A percentile compares a stretch with the other conserved stretches of the same genome.
Conservation (phyloP, 2,113 vertebrate genomes). For the Catagonus wagneri region DNA sequence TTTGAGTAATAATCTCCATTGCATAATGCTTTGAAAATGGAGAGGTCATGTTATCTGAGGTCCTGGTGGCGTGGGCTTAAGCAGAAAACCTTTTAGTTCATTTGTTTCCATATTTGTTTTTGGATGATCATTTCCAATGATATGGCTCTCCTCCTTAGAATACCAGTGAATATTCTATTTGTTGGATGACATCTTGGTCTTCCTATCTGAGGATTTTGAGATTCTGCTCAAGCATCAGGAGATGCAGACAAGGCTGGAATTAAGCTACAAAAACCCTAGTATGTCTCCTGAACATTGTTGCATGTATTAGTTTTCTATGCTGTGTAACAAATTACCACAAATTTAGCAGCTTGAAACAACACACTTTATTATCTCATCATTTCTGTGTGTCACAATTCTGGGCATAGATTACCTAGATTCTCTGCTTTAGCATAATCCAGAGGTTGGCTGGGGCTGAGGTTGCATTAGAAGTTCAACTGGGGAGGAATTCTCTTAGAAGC, state of each 20-base stretch:
- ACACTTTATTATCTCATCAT: neutral
- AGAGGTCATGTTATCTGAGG: neutral
- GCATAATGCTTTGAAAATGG: neutral
- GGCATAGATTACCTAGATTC: neutral
- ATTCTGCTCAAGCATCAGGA: neutral
- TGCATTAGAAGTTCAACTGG: neutral
- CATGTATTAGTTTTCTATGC: neutral
- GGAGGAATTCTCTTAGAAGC: neutral
- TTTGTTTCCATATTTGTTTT: neutral
- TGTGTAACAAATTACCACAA: neutral
- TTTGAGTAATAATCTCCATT: neutral
- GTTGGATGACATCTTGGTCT: neutral
- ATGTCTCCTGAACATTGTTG: neutral
- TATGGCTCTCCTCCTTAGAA: neutral
- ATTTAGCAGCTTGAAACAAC: neutral
- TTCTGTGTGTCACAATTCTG: neutral
- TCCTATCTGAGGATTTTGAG: neutral
- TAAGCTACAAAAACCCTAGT: neutral
- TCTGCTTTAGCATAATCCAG: neutral
- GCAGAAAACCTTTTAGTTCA: neutral
- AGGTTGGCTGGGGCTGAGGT: neutral
- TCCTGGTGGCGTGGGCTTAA: neutral
- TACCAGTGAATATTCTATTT: neutral
- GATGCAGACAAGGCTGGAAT: neutral
- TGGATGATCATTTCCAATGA: neutral